Percentiles rank a stretch among this genome's conserved stretches.
These are phyloP conservation scores for Nematolebias whitei DNA, from an alignment of 2,113 vertebrate species.

Conservation along the genomic window DNA sequence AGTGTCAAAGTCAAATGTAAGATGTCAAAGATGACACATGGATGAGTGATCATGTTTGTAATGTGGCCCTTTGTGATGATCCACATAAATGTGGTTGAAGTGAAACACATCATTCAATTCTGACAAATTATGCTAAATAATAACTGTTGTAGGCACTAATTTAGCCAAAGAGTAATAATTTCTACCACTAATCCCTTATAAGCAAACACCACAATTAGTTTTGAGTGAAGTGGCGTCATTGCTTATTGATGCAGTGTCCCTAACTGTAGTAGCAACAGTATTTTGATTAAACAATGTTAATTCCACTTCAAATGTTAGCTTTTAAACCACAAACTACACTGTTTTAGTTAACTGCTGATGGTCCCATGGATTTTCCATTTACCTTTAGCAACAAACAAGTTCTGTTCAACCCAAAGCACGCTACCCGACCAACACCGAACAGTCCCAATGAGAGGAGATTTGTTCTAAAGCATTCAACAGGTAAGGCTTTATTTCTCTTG, in stretches of 20 bases:
- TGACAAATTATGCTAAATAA: constrained; percentile 10
- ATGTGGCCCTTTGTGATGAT: constrained; percentile 17
- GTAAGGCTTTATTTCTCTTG: neutral
- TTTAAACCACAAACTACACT: neutral
- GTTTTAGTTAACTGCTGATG: neutral
- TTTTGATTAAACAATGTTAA: too few relatives aligned
- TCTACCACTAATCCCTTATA: neutral
- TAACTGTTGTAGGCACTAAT: neutral
- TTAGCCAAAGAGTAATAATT: neutral
- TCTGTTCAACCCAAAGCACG: neutral
- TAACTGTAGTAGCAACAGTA: too few relatives aligned
- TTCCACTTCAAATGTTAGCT: neutral
- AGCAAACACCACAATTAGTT: too few relatives aligned
- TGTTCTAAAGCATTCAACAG: constrained; percentile 1
- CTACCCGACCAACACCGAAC: neutral
- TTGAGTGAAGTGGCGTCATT: neutral
- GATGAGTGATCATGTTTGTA: constrained; percentile 39
- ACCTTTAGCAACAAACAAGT: neutral
- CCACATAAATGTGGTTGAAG: constrained; percentile 4
- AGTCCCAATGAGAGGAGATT: too few relatives aligned
- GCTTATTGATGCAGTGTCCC: neutral
- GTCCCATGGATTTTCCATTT: neutral
- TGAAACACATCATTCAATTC: constrained; percentile 9
- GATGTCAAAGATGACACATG: constrained; percentile 34
- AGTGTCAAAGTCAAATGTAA: constrained; percentile 14